Conservation (phyloP, 2,888 invertebrate genomes). For the Eupithecia vulgata region DNA sequence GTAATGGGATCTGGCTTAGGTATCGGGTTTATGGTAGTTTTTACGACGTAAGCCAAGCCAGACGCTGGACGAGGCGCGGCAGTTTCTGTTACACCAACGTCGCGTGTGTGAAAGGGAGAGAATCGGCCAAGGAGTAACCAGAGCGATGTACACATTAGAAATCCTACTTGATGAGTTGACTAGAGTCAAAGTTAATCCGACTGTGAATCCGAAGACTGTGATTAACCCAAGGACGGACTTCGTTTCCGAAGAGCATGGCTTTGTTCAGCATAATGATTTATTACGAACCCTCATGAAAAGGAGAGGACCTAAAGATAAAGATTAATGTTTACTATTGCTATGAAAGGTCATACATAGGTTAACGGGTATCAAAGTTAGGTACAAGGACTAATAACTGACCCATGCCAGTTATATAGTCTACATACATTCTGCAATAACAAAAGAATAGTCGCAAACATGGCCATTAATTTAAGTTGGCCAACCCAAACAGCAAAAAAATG, state of each 20-base stretch:
- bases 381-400: neutral
- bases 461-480: neutral
- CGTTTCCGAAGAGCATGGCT: neutral
- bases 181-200: slow-evolving; percentile 2
- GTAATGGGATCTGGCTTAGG: slow-evolving; percentile 68
- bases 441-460: neutral
- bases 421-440: no score
- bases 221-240: neutral
- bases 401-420: neutral
- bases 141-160: slow-evolving; percentile 5
- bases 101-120: slow-evolving; percentile 6
- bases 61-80: slow-evolving; percentile 39
- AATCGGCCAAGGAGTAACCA: neutral
- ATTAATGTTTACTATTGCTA: neutral
- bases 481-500: neutral
- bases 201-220: neutral
- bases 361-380: neutral
- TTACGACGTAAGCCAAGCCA: slow-evolving; percentile 59
- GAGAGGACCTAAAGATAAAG: neutral
- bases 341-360: neutral
- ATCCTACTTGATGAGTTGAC: slow-evolving; percentile 4
- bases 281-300: neutral
- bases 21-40: slow-evolving; percentile 66
- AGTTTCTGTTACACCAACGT: slow-evolving; percentile 16
- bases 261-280: neutral